These are phyloP conservation scores for Epicauta chinensis DNA, from an alignment of 1,140 invertebrate genomes.

Conservation along the genomic window DNA sequence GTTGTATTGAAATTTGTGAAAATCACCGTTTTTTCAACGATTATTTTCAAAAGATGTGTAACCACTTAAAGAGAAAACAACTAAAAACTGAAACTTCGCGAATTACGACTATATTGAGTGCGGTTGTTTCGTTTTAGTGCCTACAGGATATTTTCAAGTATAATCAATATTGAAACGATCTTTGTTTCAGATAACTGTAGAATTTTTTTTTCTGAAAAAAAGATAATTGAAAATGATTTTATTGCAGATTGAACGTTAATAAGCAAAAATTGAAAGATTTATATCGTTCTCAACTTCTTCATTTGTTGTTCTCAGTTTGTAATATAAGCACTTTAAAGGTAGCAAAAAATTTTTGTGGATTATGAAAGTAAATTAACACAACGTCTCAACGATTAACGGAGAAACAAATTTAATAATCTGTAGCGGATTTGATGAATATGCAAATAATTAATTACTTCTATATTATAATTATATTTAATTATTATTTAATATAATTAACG, in stretches of 20 bases:
- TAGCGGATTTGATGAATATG: conserved; percentile 12
- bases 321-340: conserved; percentile 1
- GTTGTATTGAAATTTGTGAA: too few relatives aligned
- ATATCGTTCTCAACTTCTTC: too few relatives aligned
- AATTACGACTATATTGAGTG: conserved; percentile 1
- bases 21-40: too few relatives aligned
- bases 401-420: conserved; percentile 14
- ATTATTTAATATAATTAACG: too few relatives aligned
- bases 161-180: conserved; percentile 15
- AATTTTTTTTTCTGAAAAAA: not conserved
- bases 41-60: too few relatives aligned
- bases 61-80: too few relatives aligned
- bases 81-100: too few relatives aligned
- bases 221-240: too few relatives aligned
- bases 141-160: conserved; percentile 13
- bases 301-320: too few relatives aligned
- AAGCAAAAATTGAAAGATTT: too few relatives aligned
- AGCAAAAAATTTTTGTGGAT: conserved; percentile 7
- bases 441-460: conserved; percentile 16
- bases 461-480: too few relatives aligned
- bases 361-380: conserved; percentile 11
- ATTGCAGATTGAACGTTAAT: too few relatives aligned
- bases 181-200: conserved; percentile 9
- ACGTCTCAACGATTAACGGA: conserved; percentile 12
- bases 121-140: conserved; percentile 4